Percentiles rank a stretch among this genome's conserved stretches.
Evolutionary conservation across 2,888 invertebrate species (phyloP).

Genomic region (Lacanobia wlatinum): DNA sequence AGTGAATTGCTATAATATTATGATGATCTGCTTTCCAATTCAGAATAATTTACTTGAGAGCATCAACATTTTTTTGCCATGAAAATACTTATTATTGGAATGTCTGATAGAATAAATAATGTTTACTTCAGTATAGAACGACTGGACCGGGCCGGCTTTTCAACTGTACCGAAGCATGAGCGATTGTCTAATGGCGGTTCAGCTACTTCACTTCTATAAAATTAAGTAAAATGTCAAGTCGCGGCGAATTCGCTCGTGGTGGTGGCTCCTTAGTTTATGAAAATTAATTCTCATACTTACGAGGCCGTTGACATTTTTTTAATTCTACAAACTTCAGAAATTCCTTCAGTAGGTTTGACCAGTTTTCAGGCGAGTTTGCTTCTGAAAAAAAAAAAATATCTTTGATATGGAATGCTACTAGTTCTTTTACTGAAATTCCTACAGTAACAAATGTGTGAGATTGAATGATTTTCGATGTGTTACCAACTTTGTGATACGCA

Average conservation of each 20-base stretch:
- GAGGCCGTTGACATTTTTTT: conserved; percentile 17
- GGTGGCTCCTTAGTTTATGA: not conserved
- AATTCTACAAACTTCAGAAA: conserved; percentile 31
- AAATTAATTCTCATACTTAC: conserved; percentile 14
- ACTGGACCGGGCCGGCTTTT: too few species aligned
- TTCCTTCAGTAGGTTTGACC: conserved; percentile 26
- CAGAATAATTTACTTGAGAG: not conserved
- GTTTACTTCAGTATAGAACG: not conserved
- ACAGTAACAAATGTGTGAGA: not conserved
- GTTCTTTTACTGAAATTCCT: not conserved
- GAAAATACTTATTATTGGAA: too few species aligned
- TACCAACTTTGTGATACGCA: not conserved
- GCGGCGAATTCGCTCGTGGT: too few species aligned
- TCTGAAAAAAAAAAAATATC: conserved; percentile 9
- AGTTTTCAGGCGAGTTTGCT: not conserved
- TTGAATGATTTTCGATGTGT: not conserved
- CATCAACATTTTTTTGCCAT: not conserved
- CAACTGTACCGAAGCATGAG: not conserved
- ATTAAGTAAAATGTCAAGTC: too few species aligned
- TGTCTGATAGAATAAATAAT: not conserved
- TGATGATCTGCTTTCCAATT: not conserved
- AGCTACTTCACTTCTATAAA: too few species aligned
- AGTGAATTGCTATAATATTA: not conserved
- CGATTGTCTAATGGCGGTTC: too few species aligned
- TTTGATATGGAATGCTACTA: not conserved